Percentiles rank a stretch among this genome's conserved stretches.
These are phyloP conservation scores for Cheirogaleus major DNA, from an alignment of 2,797 vertebrate species.

Conservation along the genomic window DNA sequence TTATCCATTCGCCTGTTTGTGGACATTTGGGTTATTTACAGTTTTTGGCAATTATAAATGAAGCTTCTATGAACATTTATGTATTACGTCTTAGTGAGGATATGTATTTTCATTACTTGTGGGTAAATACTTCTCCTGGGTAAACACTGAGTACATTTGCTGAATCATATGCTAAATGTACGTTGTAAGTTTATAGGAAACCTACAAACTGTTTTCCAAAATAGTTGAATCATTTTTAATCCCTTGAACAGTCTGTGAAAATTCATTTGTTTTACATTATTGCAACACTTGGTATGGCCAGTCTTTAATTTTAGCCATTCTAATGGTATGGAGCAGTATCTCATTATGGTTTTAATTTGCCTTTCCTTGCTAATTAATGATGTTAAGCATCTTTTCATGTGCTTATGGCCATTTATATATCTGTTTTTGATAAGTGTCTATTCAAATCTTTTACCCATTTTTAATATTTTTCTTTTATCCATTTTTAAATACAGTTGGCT, in stretches of 20 bases:
- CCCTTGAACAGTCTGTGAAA: neutral
- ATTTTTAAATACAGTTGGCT: neutral
- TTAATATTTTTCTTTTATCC: neutral
- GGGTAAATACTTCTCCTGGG: neutral
- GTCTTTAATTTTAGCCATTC: slow-evolving; percentile 30
- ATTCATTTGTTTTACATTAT: neutral
- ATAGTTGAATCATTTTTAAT: neutral
- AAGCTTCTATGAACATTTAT: neutral
- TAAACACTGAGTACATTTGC: neutral
- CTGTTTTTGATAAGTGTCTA: neutral
- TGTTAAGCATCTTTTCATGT: neutral
- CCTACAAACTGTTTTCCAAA: neutral
- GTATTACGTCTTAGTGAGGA: neutral
- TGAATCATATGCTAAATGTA: neutral
- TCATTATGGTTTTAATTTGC: neutral
- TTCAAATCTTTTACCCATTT: neutral
- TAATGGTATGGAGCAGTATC: neutral
- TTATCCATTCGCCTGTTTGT: neutral
- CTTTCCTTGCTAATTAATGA: neutral
- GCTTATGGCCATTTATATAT: neutral
- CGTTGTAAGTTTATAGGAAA: neutral
- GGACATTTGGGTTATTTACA: neutral
- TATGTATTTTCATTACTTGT: neutral
- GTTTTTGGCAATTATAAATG: neutral
- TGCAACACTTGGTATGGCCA: neutral